These are phyloP conservation scores for Sebastes wilsoni DNA, from an alignment of 2,797 vertebrate species.

Conservation along the genomic window DNA sequence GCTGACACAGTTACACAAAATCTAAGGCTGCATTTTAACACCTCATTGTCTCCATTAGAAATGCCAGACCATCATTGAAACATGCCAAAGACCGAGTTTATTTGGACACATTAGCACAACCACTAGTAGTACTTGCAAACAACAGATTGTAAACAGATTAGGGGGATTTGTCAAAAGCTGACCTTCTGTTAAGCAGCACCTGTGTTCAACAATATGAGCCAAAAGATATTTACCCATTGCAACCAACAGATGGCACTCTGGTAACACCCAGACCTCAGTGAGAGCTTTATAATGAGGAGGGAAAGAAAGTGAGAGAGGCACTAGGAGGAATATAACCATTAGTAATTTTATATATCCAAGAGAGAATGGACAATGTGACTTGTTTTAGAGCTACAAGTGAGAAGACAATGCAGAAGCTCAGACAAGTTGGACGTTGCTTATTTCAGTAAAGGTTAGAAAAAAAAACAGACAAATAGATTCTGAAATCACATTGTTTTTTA, in stretches of 20 bases:
- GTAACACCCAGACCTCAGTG: constrained; percentile 55
- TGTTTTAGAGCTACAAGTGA: constrained; percentile 15
- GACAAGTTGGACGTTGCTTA: neutral
- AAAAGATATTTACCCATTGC: neutral
- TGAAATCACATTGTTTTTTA: neutral
- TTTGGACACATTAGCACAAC: constrained; percentile 45
- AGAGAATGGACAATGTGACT: neutral
- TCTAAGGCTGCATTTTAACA: neutral
- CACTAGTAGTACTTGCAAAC: constrained; percentile 43
- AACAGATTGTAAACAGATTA: constrained; percentile 69
- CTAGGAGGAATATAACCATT: neutral
- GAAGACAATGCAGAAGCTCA: neutral
- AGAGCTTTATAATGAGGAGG: neutral
- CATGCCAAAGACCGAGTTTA: neutral
- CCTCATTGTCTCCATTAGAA: neutral
- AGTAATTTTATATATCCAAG: constrained; percentile 36
- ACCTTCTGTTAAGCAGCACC: constrained; percentile 68
- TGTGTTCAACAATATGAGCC: constrained; percentile 52
- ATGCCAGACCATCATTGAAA: neutral
- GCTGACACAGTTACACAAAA: neutral
- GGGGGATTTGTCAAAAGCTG: constrained; percentile 61
- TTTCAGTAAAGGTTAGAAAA: neutral
- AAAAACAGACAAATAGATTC: neutral
- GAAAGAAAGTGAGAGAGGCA: neutral
- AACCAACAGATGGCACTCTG: constrained; percentile 80